These are phyloP conservation scores for Ennomos fuscantarius DNA, from an alignment of 2,888 invertebrate genomes.

Conservation along the genomic window DNA sequence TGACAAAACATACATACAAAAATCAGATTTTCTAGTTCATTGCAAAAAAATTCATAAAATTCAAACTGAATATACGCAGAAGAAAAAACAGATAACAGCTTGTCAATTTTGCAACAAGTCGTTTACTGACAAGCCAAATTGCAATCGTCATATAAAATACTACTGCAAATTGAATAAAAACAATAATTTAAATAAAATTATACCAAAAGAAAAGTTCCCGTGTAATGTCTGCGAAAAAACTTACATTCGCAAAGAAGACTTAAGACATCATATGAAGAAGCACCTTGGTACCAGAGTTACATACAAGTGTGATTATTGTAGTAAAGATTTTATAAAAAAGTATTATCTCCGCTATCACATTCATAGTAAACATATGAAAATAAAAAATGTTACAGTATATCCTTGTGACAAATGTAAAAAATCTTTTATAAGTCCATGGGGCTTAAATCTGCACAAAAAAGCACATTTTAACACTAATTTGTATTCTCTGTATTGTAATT, in stretches of 20 bases:
- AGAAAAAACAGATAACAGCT: background rate
- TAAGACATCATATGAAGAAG: background rate
- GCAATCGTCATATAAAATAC: background rate
- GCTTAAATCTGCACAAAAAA: background rate
- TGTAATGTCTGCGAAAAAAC: constrained; percentile 4
- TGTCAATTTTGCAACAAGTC: constrained; percentile 3
- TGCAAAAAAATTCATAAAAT: background rate
- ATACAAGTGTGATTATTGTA: constrained; percentile 6
- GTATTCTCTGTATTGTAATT: background rate
- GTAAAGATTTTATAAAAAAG: background rate
- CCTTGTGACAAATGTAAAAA: background rate
- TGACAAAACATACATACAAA: background rate
- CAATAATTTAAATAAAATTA: background rate
- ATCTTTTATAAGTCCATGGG: background rate
- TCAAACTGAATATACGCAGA: no score
- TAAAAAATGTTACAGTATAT: background rate
- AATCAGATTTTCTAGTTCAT: background rate
- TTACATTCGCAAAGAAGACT: background rate
- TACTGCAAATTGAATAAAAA: background rate
- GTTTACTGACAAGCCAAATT: background rate
- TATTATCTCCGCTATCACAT: background rate
- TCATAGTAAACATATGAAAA: constrained; percentile 1
- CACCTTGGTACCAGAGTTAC: background rate
- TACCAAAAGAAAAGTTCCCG: background rate
- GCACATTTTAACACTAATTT: background rate